A percentile compares a stretch with the other conserved stretches of the same genome.
These are phyloP conservation scores for Iphiclides podalirius DNA, from an alignment of 2,888 invertebrate species.

Conservation along the genomic window DNA sequence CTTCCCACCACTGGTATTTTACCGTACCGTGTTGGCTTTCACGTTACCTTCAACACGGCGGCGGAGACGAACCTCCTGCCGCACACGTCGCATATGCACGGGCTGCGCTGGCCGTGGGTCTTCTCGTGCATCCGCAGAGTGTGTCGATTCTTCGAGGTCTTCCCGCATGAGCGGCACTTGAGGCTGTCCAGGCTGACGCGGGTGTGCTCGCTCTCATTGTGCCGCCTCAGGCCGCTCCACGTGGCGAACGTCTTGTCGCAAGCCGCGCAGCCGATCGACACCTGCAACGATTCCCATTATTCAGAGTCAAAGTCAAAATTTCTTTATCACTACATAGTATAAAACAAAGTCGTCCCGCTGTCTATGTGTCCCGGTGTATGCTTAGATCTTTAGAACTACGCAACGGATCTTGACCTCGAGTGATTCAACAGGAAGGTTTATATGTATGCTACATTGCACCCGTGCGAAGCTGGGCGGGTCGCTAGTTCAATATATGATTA, in stretches of 20 bases:
- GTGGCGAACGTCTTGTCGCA: constrained; percentile 64
- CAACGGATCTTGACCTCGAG: too few species aligned
- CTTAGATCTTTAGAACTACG: too few species aligned
- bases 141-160: constrained; percentile 54
- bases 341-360: too few species aligned
- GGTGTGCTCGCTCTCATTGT: constrained; percentile 55
- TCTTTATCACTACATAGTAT: too few species aligned
- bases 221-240: constrained; percentile 57
- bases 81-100: constrained; percentile 62
- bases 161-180: constrained; percentile 58
- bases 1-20: too few species aligned
- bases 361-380: too few species aligned
- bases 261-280: constrained; percentile 46
- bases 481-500: too few species aligned
- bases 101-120: constrained; percentile 46
- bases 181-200: constrained; percentile 46
- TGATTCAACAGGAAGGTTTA: too few species aligned
- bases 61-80: constrained; percentile 51
- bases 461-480: too few species aligned
- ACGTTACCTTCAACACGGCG: constrained; percentile 53
- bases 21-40: too few species aligned
- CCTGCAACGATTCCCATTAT: constrained; percentile 37
- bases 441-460: too few species aligned
- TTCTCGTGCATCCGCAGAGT: constrained; percentile 56
- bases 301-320: too few species aligned